Base-by-base conservation (phyloP, 2,113 vertebrate species). In the Isichthys henryi region DNA sequence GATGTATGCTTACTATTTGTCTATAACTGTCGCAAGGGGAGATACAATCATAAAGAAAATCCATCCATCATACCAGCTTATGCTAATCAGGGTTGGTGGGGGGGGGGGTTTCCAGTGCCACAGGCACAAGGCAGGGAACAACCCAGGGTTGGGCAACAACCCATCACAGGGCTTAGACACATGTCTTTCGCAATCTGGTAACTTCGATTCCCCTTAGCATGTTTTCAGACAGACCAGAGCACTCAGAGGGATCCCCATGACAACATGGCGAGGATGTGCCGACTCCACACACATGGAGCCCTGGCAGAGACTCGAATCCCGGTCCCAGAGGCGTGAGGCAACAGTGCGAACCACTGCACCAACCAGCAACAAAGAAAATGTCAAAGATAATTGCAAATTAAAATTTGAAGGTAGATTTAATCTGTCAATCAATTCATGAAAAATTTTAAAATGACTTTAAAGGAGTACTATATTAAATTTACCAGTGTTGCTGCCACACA, bases 321-420 rank as follows among this genome's bases (percentile, higher is more conserved):
- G 0, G 11, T 70, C n/a, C 62, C 27, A 70, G 62, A 13, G 62
- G n/a, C 3, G 9, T 15, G 62, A 13, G 62, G 62, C 62, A 31
- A 1, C 58, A 62, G n/a, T 11, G n/a, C 9, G 8, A 11, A 3
- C 9, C n/a, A 66, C 0, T 27, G n/a, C n/a, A 66, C n/a, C 62
- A 27, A 15, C 80, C 35, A 83, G 35, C 43, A 45, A 83, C 15
- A 27, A 86, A 86, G 49, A 35, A 86, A 86, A 84, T 84, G 82
- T 84, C 82, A 84, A 86, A 52, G 45, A 86, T 35, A 86, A 86
- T 52, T 86, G 49, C 46, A 53, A 86, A 31, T 86, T 53, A 86
- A 86, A 49, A 86, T 86, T 86, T 17, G 6, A 48, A 84, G 45
- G 45, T 23, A 84, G 39, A 17, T 8, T 48, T 84, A 13, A 15